phyloP scores from a whole-genome alignment of 2,113 vertebrate genomes.

The Bucco capensis region DNA sequence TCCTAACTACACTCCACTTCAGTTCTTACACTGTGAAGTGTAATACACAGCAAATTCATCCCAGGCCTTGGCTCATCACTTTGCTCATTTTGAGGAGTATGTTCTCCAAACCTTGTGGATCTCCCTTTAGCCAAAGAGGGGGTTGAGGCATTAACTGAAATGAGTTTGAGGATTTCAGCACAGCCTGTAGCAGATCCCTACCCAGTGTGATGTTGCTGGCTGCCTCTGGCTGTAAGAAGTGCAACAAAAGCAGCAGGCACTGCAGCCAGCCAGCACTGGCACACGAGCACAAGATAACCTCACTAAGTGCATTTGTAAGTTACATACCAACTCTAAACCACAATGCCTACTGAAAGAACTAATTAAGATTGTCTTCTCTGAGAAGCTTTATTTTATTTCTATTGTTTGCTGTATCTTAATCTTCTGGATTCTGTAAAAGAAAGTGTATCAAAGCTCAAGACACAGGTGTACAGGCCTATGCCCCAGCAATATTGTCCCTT shows the following conservation, averaged over 20 bases:
- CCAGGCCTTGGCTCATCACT: background rate
- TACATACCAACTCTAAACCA: background rate
- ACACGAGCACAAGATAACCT: background rate
- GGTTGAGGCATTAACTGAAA: background rate
- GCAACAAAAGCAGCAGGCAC: background rate
- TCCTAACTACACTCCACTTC: background rate
- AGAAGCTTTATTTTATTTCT: background rate
- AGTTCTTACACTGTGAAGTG: background rate
- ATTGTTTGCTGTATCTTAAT: background rate
- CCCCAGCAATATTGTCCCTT: background rate
- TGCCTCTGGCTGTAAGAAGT: background rate
- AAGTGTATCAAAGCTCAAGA: background rate
- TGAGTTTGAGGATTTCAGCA: background rate
- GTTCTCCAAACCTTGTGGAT: background rate
- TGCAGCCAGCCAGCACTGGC: background rate
- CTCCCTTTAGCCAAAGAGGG: background rate
- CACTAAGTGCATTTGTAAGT: background rate
- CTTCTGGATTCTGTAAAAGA: background rate
- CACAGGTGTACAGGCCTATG: background rate
- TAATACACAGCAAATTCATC: background rate
- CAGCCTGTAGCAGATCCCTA: background rate
- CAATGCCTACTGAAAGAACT: background rate
- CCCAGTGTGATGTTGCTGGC: background rate
- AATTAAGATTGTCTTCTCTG: background rate
- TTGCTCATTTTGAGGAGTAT: background rate